Evolutionary conservation across 1,140 invertebrate genomes (phyloP), one percentile per base, ranked within the genome.

Genomic region (Diuraphis noxia): DNA sequence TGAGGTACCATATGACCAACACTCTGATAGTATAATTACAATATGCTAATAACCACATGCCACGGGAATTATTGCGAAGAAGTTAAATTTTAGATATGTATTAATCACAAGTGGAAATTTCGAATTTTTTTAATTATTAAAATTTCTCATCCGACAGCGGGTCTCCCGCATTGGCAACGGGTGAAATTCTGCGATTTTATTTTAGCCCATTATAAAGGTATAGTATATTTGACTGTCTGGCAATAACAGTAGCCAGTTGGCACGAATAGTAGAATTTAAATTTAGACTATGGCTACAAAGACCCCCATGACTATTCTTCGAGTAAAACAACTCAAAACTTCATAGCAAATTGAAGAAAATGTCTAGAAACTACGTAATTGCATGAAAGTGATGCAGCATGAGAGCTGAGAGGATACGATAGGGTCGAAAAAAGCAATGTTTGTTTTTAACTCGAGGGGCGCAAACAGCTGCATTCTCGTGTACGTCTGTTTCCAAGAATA

Each of bases 241-340:
- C 89, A 91, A 81, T 79, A 79, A 91, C 89, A 52, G 63, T 81
- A 91, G 89, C 72, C 89, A 91, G 89, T 91, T 91, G 89, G 89
- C 89, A 91, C 89, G 34, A 91, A 91, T 82, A 40, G 77, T 3
- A 90, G 38, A 49, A 30, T 46, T 91, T 91, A 91, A 91, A 41
- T 91, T 49, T 91, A 91, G 89, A 91, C 34, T 46, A 63, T 17
- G 10, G n/a, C 30, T n/a, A 40, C 49, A 63, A 56, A 63, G 49
- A 88, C 86, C 86, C 49, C 86, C 86, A 52, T 30, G 49, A 63
- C 63, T 63, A 88, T 88, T 88, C 86, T 40, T 88, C 36, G 10
- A 40, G 86, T 88, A 63, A 25, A 13, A 88, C 52, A 40, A 41
- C 86, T 56, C 23, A 25, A 17, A 87, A 56, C 9, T n/a, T 88